These are phyloP conservation scores for Alexandromys fortis DNA, from an alignment of 2,113 vertebrate species.

Conservation along the genomic window DNA sequence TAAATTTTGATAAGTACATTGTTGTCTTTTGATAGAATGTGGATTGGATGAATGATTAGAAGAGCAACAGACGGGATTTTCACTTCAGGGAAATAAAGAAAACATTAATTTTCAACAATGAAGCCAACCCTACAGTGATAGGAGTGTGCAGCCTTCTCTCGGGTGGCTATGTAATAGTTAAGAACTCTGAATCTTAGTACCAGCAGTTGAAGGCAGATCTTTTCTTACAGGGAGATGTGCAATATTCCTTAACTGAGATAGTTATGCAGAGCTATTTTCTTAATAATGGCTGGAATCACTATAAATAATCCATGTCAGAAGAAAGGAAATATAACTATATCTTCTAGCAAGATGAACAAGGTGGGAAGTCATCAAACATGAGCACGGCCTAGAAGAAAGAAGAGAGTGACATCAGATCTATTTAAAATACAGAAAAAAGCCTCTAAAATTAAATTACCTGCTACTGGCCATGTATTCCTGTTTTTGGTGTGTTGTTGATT, in stretches of 20 bases:
- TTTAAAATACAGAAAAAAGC: background rate
- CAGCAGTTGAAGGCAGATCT: background rate
- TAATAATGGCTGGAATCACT: background rate
- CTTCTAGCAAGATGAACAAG: background rate
- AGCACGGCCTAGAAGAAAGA: background rate
- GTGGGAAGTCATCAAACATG: background rate
- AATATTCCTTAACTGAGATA: background rate
- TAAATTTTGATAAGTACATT: background rate
- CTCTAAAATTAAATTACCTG: background rate
- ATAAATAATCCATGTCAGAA: background rate
- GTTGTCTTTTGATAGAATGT: background rate
- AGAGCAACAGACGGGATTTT: background rate
- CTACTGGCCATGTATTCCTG: background rate
- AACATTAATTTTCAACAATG: background rate
- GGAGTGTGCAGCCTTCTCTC: background rate
- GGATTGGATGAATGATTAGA: background rate
- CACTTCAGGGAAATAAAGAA: background rate
- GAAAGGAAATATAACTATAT: background rate
- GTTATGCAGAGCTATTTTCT: background rate
- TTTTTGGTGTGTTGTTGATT: too few species aligned
- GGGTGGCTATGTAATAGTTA: too few species aligned
- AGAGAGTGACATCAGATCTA: background rate
- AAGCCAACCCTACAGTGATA: background rate
- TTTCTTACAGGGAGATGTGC: background rate
- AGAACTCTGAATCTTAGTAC: too few species aligned